Base-by-base conservation (phyloP, 2,113 vertebrate genomes). In the Toxostoma redivivum region DNA sequence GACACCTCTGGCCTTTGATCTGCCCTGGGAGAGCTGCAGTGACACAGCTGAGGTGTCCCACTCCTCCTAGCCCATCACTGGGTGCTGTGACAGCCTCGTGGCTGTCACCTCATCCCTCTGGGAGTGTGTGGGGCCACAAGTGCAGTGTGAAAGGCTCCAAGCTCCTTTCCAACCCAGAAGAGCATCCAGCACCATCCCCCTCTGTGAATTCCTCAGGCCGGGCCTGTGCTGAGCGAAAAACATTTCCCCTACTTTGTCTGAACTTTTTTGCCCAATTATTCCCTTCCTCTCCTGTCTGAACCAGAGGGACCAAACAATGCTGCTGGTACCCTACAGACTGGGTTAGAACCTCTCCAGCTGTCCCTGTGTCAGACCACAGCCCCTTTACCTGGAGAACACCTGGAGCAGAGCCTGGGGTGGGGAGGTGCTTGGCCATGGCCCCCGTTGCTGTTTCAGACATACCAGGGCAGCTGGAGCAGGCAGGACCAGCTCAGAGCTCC, bases 51-150 rank as follows among this genome's bases (percentile, higher is more conserved):
- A 7, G 1, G 2, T 4, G 1, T 35, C 30, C 74, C 74, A 78
- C 8, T 3, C 0, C 15, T 53, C 37, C 22, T 23, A 24, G 31
- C 31, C 8, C 2, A 37, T 14, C 50, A 18, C 21, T 2, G 0
- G 4, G 9, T 21, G 45, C 67, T 9, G 0, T 27, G 28, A n/a
- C 13, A 5, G 4, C 13, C 33, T 22, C 1, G 0, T 15, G 31
- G 3, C 28, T 72, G 69, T 78, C 7, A 2, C 24, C 17, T 50
- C 4, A 45, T 33, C 24, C 48, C n/a, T 48, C 60, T 87, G 81
- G 50, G 73, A 78, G n/a, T 3, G 56, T 61, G 51, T 54, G 44
- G 15, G 66, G 67, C 35, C 60, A 82, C 47, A 56, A 92, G 65
- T 14, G 33, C 35, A 38, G 12, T 0, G 0, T 50, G 51, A 67